Percentiles rank a stretch among this genome's conserved stretches.
Evolutionary conservation across 2,797 vertebrate genomes (phyloP).

Genomic region (Phylloscopus collybita): DNA sequence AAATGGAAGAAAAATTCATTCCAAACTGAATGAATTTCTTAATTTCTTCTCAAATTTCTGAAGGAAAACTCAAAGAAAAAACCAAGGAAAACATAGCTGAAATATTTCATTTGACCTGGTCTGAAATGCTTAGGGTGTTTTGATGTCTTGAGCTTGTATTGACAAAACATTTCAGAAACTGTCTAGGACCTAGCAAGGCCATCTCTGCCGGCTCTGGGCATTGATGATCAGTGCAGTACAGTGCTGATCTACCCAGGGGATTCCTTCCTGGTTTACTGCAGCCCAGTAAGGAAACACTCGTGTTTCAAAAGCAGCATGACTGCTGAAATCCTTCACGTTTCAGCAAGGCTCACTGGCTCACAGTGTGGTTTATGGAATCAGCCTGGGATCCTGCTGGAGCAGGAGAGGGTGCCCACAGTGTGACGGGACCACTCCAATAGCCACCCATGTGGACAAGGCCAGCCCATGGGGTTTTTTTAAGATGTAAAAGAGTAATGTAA

Average conservation of each 20-base stretch:
- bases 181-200: neutral
- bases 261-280: neutral
- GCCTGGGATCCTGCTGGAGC: neutral
- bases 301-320: neutral
- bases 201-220: neutral
- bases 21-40: too few relatives aligned
- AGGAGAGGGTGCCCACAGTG: rapidly evolving
- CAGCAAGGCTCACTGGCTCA: neutral
- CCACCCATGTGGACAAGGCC: neutral
- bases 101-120: neutral
- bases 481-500: neutral
- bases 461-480: neutral
- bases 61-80: neutral
- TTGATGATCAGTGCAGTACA: neutral
- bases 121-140: neutral
- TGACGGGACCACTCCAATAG: neutral
- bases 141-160: neutral
- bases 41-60: neutral
- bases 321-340: neutral
- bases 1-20: neutral
- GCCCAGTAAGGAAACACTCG: neutral
- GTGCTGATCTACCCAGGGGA: neutral
- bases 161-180: neutral
- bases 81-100: neutral
- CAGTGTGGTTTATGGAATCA: neutral